Conservation (phyloP, 2,797 vertebrate genomes). For the Acrossocheilus fasciatus region DNA sequence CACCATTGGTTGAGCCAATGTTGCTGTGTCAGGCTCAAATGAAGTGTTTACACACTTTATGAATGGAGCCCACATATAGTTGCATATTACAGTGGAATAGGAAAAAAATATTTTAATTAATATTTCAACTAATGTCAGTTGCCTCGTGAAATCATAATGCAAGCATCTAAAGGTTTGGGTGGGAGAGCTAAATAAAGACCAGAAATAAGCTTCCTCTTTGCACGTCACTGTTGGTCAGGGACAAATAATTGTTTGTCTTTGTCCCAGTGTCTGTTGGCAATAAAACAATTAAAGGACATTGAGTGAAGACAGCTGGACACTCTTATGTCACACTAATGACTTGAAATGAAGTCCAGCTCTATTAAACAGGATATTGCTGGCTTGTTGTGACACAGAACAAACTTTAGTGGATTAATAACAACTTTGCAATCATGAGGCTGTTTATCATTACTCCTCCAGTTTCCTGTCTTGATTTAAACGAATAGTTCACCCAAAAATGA, state of each 20-base stretch:
- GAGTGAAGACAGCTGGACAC: constrained; percentile 21
- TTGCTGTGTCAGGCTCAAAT: background rate
- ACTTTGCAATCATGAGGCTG: background rate
- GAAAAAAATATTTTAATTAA: background rate
- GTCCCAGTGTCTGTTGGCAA: background rate
- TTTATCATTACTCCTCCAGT: background rate
- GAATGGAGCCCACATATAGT: background rate
- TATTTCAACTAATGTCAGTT: background rate
- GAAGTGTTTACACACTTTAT: background rate
- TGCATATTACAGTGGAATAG: background rate
- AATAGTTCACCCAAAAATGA: background rate
- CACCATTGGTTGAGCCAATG: background rate
- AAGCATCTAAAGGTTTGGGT: background rate
- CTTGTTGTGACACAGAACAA: constrained; percentile 17
- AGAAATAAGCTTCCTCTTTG: constrained; percentile 6
- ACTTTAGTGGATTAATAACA: constrained; percentile 3
- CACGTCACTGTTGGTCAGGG: background rate
- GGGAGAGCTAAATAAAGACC: constrained; percentile 18
- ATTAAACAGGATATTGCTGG: constrained; percentile 18
- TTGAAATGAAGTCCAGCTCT: constrained; percentile 35
- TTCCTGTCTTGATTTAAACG: background rate
- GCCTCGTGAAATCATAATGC: background rate
- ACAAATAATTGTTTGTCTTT: constrained; percentile 9
- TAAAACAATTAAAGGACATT: constrained; percentile 35
- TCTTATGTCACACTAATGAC: constrained; percentile 19